Conservation (phyloP, 2,113 vertebrate species). For the Xiphophorus couchianus region DNA sequence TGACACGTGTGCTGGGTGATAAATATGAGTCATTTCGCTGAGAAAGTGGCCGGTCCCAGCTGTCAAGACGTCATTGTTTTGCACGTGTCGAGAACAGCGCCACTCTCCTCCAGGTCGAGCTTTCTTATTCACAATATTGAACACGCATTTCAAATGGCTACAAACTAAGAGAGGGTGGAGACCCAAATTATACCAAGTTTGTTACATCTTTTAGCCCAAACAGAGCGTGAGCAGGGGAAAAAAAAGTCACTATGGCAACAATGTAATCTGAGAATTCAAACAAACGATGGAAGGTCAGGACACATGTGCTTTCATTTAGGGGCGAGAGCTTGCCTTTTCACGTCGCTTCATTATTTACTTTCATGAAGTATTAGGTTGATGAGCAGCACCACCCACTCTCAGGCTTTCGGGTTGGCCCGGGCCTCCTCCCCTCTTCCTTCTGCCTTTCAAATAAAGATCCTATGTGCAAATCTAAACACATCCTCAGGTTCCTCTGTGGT, state of each 20-base stretch:
- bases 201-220: conserved; percentile 79
- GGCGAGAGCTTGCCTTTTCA: conserved; percentile 68
- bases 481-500: conserved; percentile 31
- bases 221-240: conserved; percentile 53
- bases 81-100: conserved; percentile 41
- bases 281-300: conserved; percentile 79
- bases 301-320: conserved; percentile 82
- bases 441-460: conserved; percentile 39
- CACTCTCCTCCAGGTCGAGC: conserved; percentile 61
- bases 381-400: conserved; percentile 78
- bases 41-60: conserved; percentile 48
- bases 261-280: conserved; percentile 82
- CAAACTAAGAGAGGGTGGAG: conserved; percentile 78
- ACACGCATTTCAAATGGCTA: conserved; percentile 78
- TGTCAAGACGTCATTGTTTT: conserved; percentile 74
- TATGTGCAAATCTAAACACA: conserved; percentile 31
- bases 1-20: conserved; percentile 34
- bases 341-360: conserved; percentile 80
- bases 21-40: conserved; percentile 29
- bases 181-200: conserved; percentile 82
- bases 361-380: conserved; percentile 80
- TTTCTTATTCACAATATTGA: conserved; percentile 73
- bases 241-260: conserved; percentile 75
- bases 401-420: conserved; percentile 50
- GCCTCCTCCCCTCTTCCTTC: conserved; percentile 30